These are phyloP conservation scores for Chalcosyrphus nemorum DNA, from an alignment of 2,888 invertebrate genomes.

Conservation along the genomic window DNA sequence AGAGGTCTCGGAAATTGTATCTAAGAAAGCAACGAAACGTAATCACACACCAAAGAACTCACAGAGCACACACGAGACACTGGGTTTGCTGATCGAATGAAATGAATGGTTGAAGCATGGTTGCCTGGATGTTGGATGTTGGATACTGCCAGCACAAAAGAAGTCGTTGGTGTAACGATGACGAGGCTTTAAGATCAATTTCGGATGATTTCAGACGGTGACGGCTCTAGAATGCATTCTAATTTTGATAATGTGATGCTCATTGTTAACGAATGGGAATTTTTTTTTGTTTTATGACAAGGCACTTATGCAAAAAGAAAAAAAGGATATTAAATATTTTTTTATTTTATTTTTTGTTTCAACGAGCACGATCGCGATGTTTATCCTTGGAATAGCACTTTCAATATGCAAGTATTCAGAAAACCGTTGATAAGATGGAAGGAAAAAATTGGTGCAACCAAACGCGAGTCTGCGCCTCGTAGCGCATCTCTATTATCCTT, in stretches of 20 bases:
- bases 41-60: constrained; percentile 32
- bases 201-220: constrained; percentile 10
- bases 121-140: constrained; percentile 4
- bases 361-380: constrained; percentile 64
- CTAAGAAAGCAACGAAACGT: constrained; percentile 45
- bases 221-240: constrained; percentile 10
- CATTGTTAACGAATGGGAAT: constrained; percentile 25
- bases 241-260: constrained; percentile 11
- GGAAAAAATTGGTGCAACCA: constrained; percentile 52
- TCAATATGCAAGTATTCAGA: constrained; percentile 64
- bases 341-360: not conserved
- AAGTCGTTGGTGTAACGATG: constrained; percentile 8
- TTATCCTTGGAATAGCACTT: constrained; percentile 58
- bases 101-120: constrained; percentile 33
- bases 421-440: constrained; percentile 34
- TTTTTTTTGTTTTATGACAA: constrained; percentile 17
- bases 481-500: constrained; percentile 66
- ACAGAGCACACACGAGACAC: not conserved
- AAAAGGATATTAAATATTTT: constrained; percentile 1
- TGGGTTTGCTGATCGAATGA: constrained; percentile 3
- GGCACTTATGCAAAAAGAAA: constrained; percentile 38
- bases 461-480: constrained; percentile 64
- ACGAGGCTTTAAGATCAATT: constrained; percentile 43
- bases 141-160: too few species aligned
- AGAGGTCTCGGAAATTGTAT: constrained; percentile 35